Evolutionary conservation across 53 echinoderm and acorn worm species (phyloP).

Genomic region (Arbacia lixula): DNA sequence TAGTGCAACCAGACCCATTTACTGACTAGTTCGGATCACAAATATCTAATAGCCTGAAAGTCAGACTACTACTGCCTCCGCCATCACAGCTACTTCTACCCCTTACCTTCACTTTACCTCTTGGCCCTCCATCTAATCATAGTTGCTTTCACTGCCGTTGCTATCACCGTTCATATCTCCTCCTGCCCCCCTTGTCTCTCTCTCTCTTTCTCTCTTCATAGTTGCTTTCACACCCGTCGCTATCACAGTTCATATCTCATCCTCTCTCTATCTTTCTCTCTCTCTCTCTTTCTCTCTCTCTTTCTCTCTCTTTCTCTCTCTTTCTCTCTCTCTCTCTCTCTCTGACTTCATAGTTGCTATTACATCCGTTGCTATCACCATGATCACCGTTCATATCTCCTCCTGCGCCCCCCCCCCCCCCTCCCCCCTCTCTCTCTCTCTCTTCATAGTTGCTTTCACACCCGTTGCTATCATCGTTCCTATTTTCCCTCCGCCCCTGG

Average conservation of each 20-base stretch:
- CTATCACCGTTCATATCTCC: no score
- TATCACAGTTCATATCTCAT: neutral
- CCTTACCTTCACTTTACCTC: no score
- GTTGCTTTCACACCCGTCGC: neutral
- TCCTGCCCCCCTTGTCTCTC: neutral
- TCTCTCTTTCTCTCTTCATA: neutral
- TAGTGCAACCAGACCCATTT: no score
- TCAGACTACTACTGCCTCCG: no score
- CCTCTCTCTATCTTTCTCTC: neutral
- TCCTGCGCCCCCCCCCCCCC: neutral
- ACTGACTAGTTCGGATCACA: no score
- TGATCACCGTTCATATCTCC: neutral
- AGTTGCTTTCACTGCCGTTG: neutral
- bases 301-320: neutral
- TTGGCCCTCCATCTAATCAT: no score
- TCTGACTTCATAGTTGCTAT: neutral
- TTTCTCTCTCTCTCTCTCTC: neutral
- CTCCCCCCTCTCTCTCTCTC: neutral
- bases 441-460: neutral
- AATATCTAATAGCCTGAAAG: no score
- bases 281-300: neutral
- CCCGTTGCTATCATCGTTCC: no score
- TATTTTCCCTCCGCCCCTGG: no score
- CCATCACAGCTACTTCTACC: no score
- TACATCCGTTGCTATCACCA: neutral